Evolutionary conservation across 1,140 invertebrate genomes (phyloP).

Genomic region (Pomacea maculata): DNA sequence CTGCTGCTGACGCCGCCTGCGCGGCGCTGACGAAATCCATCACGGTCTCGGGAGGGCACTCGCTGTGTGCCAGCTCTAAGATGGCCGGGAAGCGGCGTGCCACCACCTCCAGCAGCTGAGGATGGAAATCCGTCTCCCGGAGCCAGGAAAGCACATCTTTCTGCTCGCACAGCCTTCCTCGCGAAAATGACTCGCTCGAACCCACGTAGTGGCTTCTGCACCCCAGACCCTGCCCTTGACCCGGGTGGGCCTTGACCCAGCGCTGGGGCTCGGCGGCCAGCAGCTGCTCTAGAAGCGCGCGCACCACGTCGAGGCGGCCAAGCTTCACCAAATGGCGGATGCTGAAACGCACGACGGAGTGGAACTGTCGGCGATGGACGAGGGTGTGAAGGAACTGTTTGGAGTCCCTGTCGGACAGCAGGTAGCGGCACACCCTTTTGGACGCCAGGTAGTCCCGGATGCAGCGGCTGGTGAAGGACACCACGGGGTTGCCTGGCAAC

Average conservation of each 20-base stretch:
- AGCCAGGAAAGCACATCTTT: constrained; percentile 31
- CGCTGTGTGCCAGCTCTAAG: constrained; percentile 30
- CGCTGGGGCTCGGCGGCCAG: constrained; percentile 20
- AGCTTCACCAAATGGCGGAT: constrained; percentile 28
- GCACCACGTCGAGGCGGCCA: constrained; percentile 26
- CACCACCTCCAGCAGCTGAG: constrained; percentile 17
- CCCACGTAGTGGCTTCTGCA: too few relatives aligned
- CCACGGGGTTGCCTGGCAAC: constrained; percentile 8
- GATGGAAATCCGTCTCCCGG: constrained; percentile 31
- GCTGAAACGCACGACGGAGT: constrained; percentile 28
- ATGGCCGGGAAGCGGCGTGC: constrained; percentile 29
- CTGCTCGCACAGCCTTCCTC: constrained; percentile 23
- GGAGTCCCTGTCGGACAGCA: constrained; percentile 28
- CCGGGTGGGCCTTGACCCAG: constrained; percentile 9
- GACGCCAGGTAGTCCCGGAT: constrained; percentile 40
- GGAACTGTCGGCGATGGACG: constrained; percentile 29
- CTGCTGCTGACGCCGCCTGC: not conserved
- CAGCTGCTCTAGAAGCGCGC: constrained; percentile 25
- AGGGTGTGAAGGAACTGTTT: constrained; percentile 27
- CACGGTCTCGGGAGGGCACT: constrained; percentile 27
- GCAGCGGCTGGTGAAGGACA: constrained; percentile 34
- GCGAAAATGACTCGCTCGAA: constrained; percentile 8
- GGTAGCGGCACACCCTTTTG: constrained; percentile 29
- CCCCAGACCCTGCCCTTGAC: not conserved
- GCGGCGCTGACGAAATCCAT: constrained; percentile 27